Base-by-base conservation (phyloP, 2,797 vertebrate species). In the Poliocrania exsul region DNA sequence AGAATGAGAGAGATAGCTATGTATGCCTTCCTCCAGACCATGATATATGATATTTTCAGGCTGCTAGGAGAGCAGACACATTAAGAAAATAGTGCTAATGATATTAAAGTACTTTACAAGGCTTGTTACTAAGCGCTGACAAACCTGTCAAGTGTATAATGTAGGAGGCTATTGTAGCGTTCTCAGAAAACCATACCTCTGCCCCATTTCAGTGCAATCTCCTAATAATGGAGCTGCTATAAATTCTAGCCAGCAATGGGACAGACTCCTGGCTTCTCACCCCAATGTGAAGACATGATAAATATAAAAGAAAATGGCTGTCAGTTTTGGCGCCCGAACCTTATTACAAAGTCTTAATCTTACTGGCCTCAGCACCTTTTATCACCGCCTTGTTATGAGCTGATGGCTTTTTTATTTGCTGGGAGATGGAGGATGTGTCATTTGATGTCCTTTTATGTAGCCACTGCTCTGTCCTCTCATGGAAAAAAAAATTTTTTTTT, bases 11-110 rank as follows among this genome's bases (percentile, higher is more conserved):
- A 94, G 94, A 95, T 88, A 96, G 94, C 95, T 84, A 88, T 96
- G 95, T 96, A 71, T 69, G 93, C 81, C 88, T 86, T 96, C 97
- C 96, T 97, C 96, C 82, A 92, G 91, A 88, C 96, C 87, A 86
- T 98, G 98, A 98, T 98, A 98, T 99, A 99, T 98, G 99, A 98
- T 97, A 97, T 98, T 98, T 98, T 96, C 97, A 97, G 96, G 97
- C 98, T 98, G 97, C 89, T 96, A 98, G 98, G 98, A 98, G 98
- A 98, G 98, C 97, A 98, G 98, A 99, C 98, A 98, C 99, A 99
- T 99, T 99, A 99, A 98, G 98, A 98, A 98, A 99, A 99, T 99
- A 99, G 98, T 98, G 98, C 98, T 99, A 99, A 99, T 99, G 98
- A 99, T 99, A 99, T 99, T 99, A 98, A 98, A 99, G 98, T 98